A percentile compares a stretch with the other conserved stretches of the same genome.
phyloP scores from a whole-genome alignment of 2,797 vertebrate species.

The Silurus aristotelis region DNA sequence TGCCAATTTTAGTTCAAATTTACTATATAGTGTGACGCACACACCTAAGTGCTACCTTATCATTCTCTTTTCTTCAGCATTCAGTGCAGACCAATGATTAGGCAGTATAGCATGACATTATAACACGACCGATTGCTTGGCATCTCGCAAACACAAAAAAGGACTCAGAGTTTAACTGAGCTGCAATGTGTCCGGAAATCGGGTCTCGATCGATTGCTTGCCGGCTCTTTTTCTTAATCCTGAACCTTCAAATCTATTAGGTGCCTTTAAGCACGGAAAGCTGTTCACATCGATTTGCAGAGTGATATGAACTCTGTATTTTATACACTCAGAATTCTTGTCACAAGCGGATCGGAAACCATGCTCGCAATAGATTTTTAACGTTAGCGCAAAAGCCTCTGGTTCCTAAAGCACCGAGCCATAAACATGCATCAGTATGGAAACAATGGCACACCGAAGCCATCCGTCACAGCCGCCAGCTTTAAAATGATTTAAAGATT shows the following conservation, averaged over 20 bases:
- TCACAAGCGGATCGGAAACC: neutral
- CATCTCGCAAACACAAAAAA: neutral
- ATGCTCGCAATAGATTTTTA: slow-evolving; percentile 12
- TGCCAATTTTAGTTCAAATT: too few species aligned
- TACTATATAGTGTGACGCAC: too few species aligned
- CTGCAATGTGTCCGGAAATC: neutral
- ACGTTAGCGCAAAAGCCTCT: slow-evolving; percentile 34
- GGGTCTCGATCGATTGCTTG: neutral
- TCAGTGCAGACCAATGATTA: neutral
- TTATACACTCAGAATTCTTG: slow-evolving; percentile 10
- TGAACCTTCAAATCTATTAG: neutral
- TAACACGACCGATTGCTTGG: neutral
- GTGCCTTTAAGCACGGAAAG: slow-evolving; percentile 2
- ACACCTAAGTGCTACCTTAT: neutral
- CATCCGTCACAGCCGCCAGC: slow-evolving; percentile 47
- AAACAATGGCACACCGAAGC: slow-evolving; percentile 32
- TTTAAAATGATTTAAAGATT: slow-evolving; percentile 69
- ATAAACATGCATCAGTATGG: slow-evolving; percentile 41
- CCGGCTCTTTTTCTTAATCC: neutral
- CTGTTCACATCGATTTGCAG: neutral
- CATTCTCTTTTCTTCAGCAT: neutral
- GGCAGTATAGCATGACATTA: neutral
- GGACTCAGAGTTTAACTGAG: neutral
- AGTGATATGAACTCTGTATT: slow-evolving; percentile 2
- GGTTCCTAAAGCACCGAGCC: slow-evolving; percentile 19